Evolutionary conservation across 1,140 invertebrate species (phyloP).

Genomic region (Diorhabda carinulata): DNA sequence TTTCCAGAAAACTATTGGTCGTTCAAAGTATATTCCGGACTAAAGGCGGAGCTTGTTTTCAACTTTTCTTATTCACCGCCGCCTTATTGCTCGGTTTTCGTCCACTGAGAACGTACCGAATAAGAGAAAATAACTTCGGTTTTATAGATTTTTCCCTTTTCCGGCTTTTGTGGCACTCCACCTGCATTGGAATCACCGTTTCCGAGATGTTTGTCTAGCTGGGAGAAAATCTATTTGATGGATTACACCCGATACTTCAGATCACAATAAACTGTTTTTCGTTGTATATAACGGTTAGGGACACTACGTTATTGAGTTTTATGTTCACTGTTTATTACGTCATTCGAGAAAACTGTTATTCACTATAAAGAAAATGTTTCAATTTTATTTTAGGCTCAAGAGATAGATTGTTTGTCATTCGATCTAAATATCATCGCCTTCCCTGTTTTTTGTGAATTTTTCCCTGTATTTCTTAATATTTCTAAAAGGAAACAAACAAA

Average conservation of each 20-base stretch:
- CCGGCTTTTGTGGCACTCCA: slow-evolving; percentile 13
- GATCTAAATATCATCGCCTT: no score
- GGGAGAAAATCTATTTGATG: background rate
- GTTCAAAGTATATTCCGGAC: slow-evolving; percentile 24
- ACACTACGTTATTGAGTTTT: no score
- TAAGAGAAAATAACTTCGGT: slow-evolving; percentile 31
- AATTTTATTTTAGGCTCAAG: no score
- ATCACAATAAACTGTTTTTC: background rate
- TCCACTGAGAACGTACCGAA: slow-evolving; percentile 32
- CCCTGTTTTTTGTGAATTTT: no score
- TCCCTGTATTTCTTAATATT: no score
- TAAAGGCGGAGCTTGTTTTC: slow-evolving; percentile 34
- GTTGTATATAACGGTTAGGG: background rate
- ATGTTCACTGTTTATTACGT: no score
- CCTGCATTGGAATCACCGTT: slow-evolving; percentile 24
- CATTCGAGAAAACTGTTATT: no score
- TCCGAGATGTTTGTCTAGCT: background rate
- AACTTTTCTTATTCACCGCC: slow-evolving; percentile 36
- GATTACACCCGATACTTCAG: background rate
- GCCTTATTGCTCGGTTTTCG: slow-evolving; percentile 37
- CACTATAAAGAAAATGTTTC: no score
- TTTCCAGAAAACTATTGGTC: slow-evolving; percentile 35
- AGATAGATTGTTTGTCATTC: no score
- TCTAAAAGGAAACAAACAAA: no score
- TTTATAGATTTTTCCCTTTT: slow-evolving; percentile 32